phyloP scores from a whole-genome alignment of 2,113 vertebrate species.

The Sphaerodactylus townsendi region DNA sequence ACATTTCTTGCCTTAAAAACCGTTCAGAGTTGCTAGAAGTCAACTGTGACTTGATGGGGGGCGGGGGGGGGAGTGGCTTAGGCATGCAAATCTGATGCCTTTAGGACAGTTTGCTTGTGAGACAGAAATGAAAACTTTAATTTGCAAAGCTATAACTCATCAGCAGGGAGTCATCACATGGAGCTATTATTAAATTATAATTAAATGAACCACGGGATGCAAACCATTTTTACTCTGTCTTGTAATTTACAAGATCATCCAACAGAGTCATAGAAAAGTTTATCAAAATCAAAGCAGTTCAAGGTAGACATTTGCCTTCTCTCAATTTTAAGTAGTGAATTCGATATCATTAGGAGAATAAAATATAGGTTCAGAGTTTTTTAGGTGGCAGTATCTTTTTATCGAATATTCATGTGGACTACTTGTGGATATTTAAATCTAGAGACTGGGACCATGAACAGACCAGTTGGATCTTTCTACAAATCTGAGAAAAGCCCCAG shows the following conservation, averaged over 20 bases:
- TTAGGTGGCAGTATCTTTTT: no score
- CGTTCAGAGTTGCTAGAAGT: no score
- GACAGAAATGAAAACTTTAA: conserved; percentile 16
- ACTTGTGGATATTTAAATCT: no score
- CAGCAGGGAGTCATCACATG: not conserved
- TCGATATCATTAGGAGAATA: not conserved
- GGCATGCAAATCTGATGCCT: not conserved
- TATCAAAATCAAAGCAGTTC: not conserved
- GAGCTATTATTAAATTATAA: conserved; percentile 10
- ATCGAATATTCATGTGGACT: not conserved
- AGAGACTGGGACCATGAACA: no score
- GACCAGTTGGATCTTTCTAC: no score
- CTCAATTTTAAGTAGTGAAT: not conserved
- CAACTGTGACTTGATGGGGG: no score
- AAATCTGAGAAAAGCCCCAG: no score
- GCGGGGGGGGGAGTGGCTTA: no score
- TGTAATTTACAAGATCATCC: not conserved
- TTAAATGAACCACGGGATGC: conserved; percentile 4
- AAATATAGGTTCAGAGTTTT: not conserved
- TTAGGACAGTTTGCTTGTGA: not conserved
- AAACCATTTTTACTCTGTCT: not conserved
- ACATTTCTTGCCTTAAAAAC: no score
- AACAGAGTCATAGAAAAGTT: not conserved
- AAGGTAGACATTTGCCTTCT: not conserved
- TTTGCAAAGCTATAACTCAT: not conserved